Percentiles rank a stretch among this genome's conserved stretches.
phyloP scores from a whole-genome alignment of 2,113 vertebrate genomes.

The Varanus komodoensis region DNA sequence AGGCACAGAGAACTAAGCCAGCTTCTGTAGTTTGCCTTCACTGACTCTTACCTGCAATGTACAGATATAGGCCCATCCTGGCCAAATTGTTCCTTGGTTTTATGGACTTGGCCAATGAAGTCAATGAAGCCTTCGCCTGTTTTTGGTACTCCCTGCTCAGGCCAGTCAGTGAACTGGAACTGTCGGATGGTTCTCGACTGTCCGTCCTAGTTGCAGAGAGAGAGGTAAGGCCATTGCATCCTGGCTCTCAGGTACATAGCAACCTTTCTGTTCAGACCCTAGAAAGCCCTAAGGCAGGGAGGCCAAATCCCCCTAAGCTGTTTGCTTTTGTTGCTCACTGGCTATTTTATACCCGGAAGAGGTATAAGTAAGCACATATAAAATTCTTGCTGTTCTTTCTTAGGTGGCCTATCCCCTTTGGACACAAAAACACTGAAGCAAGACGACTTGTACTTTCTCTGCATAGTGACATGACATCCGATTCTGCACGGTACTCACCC shows the following conservation, averaged over 20 bases:
- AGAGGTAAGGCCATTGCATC: not conserved
- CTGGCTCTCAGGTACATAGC: accelerated
- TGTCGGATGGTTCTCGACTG: constrained; percentile 97
- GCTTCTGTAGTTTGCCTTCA: not conserved
- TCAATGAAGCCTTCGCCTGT: constrained; percentile 96
- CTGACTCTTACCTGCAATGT: constrained; percentile 90
- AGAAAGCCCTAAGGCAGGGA: accelerated
- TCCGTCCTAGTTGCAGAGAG: constrained; percentile 83
- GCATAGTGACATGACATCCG: not conserved
- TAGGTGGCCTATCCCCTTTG: not conserved
- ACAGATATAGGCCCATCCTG: constrained; percentile 97
- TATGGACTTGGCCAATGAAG: constrained; percentile 98
- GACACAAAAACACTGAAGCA: not conserved
- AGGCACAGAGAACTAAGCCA: not conserved
- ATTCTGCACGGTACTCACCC: constrained; percentile 79
- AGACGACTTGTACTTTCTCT: not conserved
- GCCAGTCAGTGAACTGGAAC: constrained; percentile 99
- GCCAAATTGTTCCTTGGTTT: constrained; percentile 98
- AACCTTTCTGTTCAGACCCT: not conserved
- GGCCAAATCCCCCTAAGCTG: not conserved
- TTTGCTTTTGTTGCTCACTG: not conserved
- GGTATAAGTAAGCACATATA: not conserved
- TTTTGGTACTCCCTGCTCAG: constrained; percentile 97
- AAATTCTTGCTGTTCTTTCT: not conserved
- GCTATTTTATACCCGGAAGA: no score